Evolutionary conservation across 2,113 vertebrate genomes (phyloP), one percentile per base, ranked within the genome.

Genomic region (Microtus ochrogaster): DNA sequence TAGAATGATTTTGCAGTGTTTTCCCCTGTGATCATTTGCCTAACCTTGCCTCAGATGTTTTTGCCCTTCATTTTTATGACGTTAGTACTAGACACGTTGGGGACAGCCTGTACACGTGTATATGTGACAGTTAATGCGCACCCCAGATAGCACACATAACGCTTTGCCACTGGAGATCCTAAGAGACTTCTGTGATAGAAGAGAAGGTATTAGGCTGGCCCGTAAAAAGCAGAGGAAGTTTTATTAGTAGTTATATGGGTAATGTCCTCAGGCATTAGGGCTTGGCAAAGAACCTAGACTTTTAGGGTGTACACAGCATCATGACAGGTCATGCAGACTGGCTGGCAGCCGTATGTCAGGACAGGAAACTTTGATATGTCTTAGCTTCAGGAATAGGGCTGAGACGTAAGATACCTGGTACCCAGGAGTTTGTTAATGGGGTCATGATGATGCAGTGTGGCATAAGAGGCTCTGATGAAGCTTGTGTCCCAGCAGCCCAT

Each of bases 81-180:
- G 16, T 55, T 30, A 82, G 16, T 72, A 1, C 7, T 3, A 10
- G 79, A 22, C 55, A 30, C 28, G 41, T 79, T 6, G 7, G 78
- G 28, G 10, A 85, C 58, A 52, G n/a, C 41, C 28, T 44, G 0
- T 26, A n/a, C 9, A 1, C 5, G 0, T 24, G 12, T 33, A n/a
- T 9, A 2, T 10, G 0, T 30, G 12, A 12, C 14, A 8, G 19
- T 73, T 33, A 30, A 61, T 76, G 47, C 7, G 21, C 28, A 33
- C 17, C 24, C 28, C 8, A 61, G 17, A 52, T 16, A 39, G n/a
- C 24, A n/a, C 14, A 0, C 36, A 33, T 0, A 11, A 49, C 1
- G 21, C 9, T 70, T 21, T 61, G 47, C 72, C 16, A 77, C 1
- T 0, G 39, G 74, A 22, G 26, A n/a, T 66, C 65, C 72, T 66